Conservation (phyloP, 1,140 invertebrate species). For the Daktulosphaira vitifoliae region DNA sequence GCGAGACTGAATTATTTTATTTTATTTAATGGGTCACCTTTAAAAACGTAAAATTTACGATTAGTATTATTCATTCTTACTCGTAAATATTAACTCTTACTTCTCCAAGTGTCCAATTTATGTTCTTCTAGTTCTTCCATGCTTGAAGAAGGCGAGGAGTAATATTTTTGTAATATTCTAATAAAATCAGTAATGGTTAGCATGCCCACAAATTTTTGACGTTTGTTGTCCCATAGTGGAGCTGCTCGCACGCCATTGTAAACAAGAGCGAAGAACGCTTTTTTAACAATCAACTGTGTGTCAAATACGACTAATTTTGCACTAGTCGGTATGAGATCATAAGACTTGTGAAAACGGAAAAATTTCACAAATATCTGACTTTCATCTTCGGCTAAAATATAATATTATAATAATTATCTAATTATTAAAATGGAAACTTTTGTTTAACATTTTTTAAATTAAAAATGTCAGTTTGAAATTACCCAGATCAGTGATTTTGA, state of each 20-base stretch:
- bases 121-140: constrained; percentile 98
- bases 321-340: constrained; percentile 97
- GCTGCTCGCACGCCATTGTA: constrained; percentile 98
- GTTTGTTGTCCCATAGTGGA: constrained; percentile 88
- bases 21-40: too few relatives aligned
- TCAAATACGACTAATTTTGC: constrained; percentile 99
- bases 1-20: too few relatives aligned
- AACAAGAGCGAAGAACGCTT: constrained; percentile 96
- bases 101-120: constrained; percentile 89
- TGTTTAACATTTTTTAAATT: too few relatives aligned
- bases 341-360: constrained; percentile 98
- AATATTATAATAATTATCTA: constrained; percentile 39
- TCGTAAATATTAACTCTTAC: too few relatives aligned
- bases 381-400: constrained; percentile 80
- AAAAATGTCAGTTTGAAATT: constrained; percentile 46
- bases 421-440: not conserved
- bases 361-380: constrained; percentile 96
- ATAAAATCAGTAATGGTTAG: constrained; percentile 99
- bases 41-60: too few relatives aligned
- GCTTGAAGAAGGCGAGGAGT: constrained; percentile 78
- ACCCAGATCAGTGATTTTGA: constrained; percentile 74
- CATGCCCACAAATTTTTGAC: constrained; percentile 92
- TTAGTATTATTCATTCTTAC: too few relatives aligned
- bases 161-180: constrained; percentile 95
- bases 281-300: constrained; percentile 96